phyloP scores from a whole-genome alignment of 2,797 vertebrate genomes.

The Clarias fuscus region DNA sequence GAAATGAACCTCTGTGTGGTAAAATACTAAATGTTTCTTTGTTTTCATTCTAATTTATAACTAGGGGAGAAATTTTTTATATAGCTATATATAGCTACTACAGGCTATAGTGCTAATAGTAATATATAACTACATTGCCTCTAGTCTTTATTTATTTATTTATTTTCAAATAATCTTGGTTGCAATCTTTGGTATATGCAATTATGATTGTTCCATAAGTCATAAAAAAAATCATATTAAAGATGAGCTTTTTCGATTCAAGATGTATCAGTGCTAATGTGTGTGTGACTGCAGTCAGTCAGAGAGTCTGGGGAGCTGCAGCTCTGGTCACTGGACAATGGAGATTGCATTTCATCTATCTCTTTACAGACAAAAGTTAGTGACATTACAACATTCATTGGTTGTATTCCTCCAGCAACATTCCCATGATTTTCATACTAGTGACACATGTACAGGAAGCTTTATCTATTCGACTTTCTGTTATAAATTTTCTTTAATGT shows the following conservation, averaged over 20 bases:
- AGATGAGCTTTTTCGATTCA: background rate
- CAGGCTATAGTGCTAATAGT: background rate
- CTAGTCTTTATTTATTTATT: background rate
- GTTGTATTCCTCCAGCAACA: background rate
- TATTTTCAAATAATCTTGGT: too few relatives aligned
- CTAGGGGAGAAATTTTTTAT: too few relatives aligned
- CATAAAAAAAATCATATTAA: background rate
- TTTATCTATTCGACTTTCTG: background rate
- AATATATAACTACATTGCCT: background rate
- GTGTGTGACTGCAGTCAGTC: constrained; percentile 76
- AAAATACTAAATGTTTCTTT: constrained; percentile 56
- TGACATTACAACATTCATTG: background rate
- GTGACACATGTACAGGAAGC: background rate
- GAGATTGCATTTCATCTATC: constrained; percentile 72
- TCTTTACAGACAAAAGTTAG: constrained; percentile 78
- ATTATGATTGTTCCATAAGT: background rate
- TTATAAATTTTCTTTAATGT: constrained; percentile 48
- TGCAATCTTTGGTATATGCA: background rate
- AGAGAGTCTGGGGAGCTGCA: constrained; percentile 80
- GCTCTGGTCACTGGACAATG: constrained; percentile 81
- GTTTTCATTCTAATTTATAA: background rate
- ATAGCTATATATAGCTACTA: background rate
- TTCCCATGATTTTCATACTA: background rate
- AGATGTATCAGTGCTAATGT: background rate
- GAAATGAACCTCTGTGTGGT: constrained; percentile 83